Base-by-base conservation (phyloP, 1,140 invertebrate genomes). In the Aphis gossypii region DNA sequence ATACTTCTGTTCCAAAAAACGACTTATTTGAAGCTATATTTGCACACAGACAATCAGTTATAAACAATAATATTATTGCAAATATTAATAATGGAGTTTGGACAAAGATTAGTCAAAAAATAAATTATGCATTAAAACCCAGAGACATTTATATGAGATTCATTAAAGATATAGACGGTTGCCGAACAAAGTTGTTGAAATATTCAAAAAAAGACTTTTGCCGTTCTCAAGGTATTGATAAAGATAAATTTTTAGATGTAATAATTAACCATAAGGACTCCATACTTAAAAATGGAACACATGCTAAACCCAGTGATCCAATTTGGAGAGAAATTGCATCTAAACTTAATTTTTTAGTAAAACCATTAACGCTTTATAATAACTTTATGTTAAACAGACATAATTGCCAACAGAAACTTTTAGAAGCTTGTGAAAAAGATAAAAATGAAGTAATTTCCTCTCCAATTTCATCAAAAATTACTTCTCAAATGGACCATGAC, bases 61-160 rank as follows among this genome's bases (percentile, higher is more conserved):
- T 93, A 30, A 86, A 30, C 25, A 44, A 56, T 84, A 84, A 93
- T 93, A 18, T 20, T n/a, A 86, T 86, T 44, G 48, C 92, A 86
- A 93, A 93, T 93, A 93, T 93, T 51, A 86, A 93, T n/a, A 56
- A 93, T 86, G 68, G 14, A 83, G 92, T 93, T 1, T 93, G 92
- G 92, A 86, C n/a, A 35, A 93, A 86, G 56, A 93, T 93, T 30
- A 93, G 92, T 44, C 48, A 93, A 84, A 44, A 84, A 54, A 20
- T 93, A 20, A 93, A 93, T 7, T 9, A 38, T 51, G 48, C 23
- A 41, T 56, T 93, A 14, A 68, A 46, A 54, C 82, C 82, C 8
- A 93, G 9, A 41, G 92, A 93, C 44, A 56, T 93, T 86, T 84
- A 93, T n/a, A 38, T 23, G 30, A 93, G 6, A 86, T 84, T 86